Percentiles rank a stretch among this genome's conserved stretches.
These are phyloP conservation scores for Catostylus mosaicus DNA, from an alignment of 30 jellyfish, hydroid and myxozoan genomes.

Conservation along the genomic window DNA sequence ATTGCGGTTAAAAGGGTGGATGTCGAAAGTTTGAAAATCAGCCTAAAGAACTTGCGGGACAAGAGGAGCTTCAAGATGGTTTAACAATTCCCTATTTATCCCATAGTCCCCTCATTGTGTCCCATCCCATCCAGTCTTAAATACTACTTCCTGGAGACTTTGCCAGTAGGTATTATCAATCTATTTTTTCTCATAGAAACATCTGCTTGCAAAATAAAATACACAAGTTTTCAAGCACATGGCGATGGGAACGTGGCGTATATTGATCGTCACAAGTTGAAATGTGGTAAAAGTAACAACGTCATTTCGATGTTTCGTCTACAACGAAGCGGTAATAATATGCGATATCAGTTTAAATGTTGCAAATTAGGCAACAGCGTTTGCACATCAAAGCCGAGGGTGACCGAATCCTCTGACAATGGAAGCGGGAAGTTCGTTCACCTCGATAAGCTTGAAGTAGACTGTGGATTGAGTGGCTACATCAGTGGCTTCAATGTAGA, in stretches of 20 bases:
- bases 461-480: constrained; percentile 5
- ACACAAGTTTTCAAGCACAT: constrained; percentile 3
- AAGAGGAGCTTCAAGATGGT: no score
- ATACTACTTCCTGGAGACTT: neutral
- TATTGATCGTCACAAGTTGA: constrained; percentile 2
- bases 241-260: neutral
- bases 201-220: neutral
- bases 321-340: neutral
- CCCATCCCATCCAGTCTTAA: no score
- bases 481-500: neutral
- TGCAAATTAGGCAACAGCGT: neutral
- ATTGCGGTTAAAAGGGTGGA: no score
- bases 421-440: neutral
- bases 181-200: neutral
- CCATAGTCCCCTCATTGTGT: no score
- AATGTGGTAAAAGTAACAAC: neutral
- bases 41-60: no score
- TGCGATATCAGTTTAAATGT: constrained; percentile 15
- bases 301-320: constrained; percentile 8
- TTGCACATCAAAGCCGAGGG: neutral
- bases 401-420: neutral
- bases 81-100: no score
- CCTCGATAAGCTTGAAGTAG: neutral
- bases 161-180: no score
- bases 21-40: no score